phyloP scores from a whole-genome alignment of 1,140 invertebrate genomes.

The Uloborus diversus region DNA sequence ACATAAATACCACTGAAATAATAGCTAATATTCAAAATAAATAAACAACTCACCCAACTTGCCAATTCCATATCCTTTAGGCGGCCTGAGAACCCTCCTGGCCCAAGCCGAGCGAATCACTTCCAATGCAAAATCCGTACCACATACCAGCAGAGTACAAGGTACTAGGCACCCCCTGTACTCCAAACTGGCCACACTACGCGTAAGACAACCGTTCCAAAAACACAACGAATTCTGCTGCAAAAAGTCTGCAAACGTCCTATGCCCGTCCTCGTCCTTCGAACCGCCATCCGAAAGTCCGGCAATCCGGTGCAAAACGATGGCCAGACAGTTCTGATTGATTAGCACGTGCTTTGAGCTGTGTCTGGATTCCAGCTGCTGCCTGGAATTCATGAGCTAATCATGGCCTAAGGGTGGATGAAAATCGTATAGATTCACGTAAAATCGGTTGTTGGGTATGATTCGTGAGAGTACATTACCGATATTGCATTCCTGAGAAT shows the following conservation, averaged over 20 bases:
- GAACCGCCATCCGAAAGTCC: background rate
- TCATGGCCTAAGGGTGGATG: no score
- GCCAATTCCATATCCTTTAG: constrained; percentile 86
- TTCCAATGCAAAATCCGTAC: constrained; percentile 77
- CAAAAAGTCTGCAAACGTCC: constrained; percentile 77
- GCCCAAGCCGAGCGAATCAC: constrained; percentile 88
- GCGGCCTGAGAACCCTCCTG: constrained; percentile 85
- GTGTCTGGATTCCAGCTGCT: background rate
- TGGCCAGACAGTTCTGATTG: background rate
- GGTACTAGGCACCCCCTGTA: constrained; percentile 90
- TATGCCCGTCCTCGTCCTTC: background rate
- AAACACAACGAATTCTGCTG: constrained; percentile 90
- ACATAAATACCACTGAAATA: no score
- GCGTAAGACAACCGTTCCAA: constrained; percentile 87
- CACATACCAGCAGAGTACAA: constrained; percentile 81
- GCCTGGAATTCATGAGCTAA: constrained; percentile 32
- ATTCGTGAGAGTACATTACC: no score
- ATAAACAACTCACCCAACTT: constrained; percentile 90
- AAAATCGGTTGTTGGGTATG: no score
- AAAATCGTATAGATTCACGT: no score
- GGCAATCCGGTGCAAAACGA: constrained; percentile 2
- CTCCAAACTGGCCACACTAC: constrained; percentile 83
- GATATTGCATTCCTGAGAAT: no score
- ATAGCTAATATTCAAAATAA: no score
- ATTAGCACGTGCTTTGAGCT: constrained; percentile 8